phyloP scores from a whole-genome alignment of 2,113 vertebrate genomes.

The Galbula dea region DNA sequence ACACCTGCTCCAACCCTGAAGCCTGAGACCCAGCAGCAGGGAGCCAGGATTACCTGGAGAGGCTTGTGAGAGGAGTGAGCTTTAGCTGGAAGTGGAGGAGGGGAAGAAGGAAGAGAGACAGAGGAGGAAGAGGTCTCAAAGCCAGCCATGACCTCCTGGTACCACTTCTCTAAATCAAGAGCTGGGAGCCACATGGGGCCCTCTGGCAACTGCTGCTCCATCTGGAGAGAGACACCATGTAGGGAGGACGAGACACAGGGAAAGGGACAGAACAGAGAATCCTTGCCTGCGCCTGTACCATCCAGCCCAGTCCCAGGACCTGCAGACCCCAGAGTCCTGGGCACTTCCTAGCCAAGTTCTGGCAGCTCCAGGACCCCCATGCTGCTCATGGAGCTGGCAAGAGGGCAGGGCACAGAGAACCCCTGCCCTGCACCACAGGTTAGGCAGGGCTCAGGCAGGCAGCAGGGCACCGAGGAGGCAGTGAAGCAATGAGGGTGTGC shows the following conservation, averaged over 20 bases:
- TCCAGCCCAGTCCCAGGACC: neutral
- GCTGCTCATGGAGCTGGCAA: fast-evolving
- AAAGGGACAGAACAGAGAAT: neutral
- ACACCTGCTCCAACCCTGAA: neutral
- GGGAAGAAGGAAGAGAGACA: constrained; percentile 76
- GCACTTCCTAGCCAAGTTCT: neutral
- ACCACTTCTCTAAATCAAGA: constrained; percentile 76
- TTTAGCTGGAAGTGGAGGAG: constrained; percentile 91
- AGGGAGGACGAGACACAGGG: neutral
- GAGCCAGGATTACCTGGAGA: constrained; percentile 82
- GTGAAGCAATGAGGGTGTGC: neutral
- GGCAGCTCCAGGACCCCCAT: neutral
- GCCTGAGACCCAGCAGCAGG: neutral
- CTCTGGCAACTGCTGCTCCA: constrained; percentile 55
- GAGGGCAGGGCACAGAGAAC: neutral
- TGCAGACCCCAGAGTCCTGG: neutral
- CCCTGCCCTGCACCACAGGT: fast-evolving
- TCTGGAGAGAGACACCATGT: constrained; percentile 67
- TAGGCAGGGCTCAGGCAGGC: neutral
- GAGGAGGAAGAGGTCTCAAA: constrained; percentile 77
- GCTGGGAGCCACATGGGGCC: constrained; percentile 46
- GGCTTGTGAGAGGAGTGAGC: constrained; percentile 82
- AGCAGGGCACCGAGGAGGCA: neutral
- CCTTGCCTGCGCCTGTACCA: neutral
- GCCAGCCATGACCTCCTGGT: constrained; percentile 82